phyloP scores from a whole-genome alignment of 2,888 invertebrate species.

The Netelia virgata region DNA sequence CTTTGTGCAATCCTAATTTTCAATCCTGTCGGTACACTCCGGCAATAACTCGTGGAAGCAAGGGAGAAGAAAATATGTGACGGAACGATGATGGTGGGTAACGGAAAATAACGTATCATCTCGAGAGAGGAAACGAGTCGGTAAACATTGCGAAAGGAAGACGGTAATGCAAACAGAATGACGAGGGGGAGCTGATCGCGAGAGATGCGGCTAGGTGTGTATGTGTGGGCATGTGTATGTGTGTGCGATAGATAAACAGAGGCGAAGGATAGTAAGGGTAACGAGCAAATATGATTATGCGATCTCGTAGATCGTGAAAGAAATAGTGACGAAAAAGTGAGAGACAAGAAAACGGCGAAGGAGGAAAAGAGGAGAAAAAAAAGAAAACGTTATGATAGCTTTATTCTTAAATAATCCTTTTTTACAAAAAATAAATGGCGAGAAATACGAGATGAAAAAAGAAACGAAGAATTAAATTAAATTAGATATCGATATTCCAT shows the following conservation, averaged over 20 bases:
- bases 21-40: not conserved
- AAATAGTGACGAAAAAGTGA: constrained; percentile 7
- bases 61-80: not conserved
- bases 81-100: constrained; percentile 34
- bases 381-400: not conserved
- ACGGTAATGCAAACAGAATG: constrained; percentile 52
- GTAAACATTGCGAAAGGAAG: constrained; percentile 48
- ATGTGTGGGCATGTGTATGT: not conserved
- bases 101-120: constrained; percentile 42
- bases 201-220: not conserved
- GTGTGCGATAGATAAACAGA: constrained; percentile 35
- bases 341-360: not conserved
- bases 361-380: not conserved
- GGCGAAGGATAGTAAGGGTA: constrained; percentile 40
- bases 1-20: not conserved
- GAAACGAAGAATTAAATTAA: constrained; percentile 17
- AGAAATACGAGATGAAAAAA: not conserved
- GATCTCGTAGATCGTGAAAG: constrained; percentile 23
- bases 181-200: constrained; percentile 22
- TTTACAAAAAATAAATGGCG: not conserved
- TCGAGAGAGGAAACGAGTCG: constrained; percentile 19
- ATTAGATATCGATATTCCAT: constrained; percentile 61
- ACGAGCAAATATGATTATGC: constrained; percentile 58
- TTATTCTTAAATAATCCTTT: not conserved
- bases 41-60: not conserved